phyloP scores from a whole-genome alignment of 2,797 vertebrate genomes.

The Falco naumanni region DNA sequence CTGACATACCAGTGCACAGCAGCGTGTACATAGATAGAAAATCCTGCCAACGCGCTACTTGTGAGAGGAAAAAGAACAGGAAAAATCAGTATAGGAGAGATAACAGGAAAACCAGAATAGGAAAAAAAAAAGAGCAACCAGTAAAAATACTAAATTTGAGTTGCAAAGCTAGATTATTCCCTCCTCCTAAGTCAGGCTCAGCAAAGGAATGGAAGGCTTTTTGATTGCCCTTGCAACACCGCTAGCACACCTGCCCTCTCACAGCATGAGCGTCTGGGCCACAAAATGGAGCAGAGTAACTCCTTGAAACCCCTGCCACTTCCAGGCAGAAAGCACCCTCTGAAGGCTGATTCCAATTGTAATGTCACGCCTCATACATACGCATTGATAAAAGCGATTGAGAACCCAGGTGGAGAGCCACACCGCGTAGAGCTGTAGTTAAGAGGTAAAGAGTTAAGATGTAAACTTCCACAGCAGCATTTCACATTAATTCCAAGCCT shows the following conservation, averaged over 20 bases:
- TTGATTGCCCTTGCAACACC: not conserved
- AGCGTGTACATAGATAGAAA: rapidly evolving
- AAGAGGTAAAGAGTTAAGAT: too few species aligned
- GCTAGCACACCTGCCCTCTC: rapidly evolving
- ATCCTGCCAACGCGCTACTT: rapidly evolving
- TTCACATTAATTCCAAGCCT: not conserved
- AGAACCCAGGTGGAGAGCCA: rapidly evolving
- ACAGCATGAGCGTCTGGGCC: rapidly evolving
- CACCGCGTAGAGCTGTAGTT: rapidly evolving
- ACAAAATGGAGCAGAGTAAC: not conserved
- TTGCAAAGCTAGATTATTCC: not conserved
- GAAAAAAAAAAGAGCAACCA: too few species aligned
- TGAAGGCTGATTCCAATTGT: rapidly evolving
- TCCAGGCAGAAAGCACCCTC: not conserved
- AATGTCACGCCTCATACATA: rapidly evolving
- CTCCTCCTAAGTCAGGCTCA: not conserved
- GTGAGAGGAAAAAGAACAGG: not conserved
- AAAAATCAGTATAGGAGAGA: not conserved
- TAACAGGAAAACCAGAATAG: not conserved
- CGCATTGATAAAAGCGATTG: rapidly evolving
- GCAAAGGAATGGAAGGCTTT: not conserved
- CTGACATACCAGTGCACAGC: not conserved
- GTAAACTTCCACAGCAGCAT: not conserved
- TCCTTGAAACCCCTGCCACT: not conserved
- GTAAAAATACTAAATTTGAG: not conserved